Evolutionary conservation across 2,113 vertebrate genomes (phyloP).

Genomic region (Rattus rattus): DNA sequence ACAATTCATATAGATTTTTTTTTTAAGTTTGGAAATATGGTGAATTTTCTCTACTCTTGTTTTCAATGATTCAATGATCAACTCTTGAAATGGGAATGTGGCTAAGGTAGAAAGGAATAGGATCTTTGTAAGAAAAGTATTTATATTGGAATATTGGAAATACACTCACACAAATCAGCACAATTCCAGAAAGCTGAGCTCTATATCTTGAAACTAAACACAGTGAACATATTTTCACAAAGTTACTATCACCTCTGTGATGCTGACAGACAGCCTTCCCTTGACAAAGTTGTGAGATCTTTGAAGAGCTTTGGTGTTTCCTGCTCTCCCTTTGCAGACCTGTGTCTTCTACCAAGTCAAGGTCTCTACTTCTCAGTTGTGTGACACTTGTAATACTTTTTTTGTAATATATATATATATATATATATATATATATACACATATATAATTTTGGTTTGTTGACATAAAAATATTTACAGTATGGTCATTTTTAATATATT

Average conservation of each 20-base stretch:
- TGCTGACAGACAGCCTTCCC: slow-evolving; percentile 46
- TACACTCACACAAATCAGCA: not conserved
- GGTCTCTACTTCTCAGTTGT: not conserved
- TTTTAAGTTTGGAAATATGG: slow-evolving; percentile 10
- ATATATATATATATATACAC: no score
- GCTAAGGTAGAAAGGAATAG: not conserved
- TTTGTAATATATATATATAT: not conserved
- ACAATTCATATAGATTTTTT: not conserved
- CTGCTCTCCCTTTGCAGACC: not conserved
- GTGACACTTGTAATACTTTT: not conserved
- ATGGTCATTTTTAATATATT: not conserved
- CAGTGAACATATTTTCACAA: slow-evolving; percentile 34
- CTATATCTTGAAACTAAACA: slow-evolving; percentile 28
- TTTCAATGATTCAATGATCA: not conserved
- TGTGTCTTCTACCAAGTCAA: not conserved
- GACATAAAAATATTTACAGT: not conserved
- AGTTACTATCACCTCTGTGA: not conserved
- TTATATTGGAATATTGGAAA: slow-evolving; percentile 44
- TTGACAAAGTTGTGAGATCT: slow-evolving; percentile 51
- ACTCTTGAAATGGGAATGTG: slow-evolving; percentile 1
- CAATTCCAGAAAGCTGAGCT: slow-evolving; percentile 44
- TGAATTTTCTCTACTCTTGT: not conserved
- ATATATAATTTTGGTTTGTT: not conserved
- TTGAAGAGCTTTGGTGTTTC: not conserved
- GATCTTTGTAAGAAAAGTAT: not conserved